Evolutionary conservation across 2,888 invertebrate species (phyloP).

Genomic region (Tipula lateralis): DNA sequence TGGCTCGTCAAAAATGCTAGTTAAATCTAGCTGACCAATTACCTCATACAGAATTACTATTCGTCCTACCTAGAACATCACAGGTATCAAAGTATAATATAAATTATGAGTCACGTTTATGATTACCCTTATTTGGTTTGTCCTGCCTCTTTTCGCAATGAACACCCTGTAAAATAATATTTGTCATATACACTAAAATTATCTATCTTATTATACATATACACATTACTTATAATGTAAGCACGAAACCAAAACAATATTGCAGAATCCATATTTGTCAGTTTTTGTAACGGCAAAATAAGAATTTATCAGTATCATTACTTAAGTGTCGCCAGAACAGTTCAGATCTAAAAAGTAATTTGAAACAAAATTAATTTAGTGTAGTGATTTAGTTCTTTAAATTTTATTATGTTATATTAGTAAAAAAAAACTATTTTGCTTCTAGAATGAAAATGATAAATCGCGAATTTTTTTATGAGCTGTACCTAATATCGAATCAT

Average conservation of each 20-base stretch:
- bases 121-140: not conserved
- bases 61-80: not conserved
- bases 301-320: not conserved
- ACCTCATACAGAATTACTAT: too few species aligned
- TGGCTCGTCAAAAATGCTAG: not conserved
- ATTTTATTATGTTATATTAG: not conserved
- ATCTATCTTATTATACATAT: not conserved
- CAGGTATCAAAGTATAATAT: not conserved
- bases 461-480: slow-evolving; percentile 36
- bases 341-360: not conserved
- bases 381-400: not conserved
- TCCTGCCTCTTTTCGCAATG: not conserved
- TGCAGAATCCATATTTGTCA: not conserved
- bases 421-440: not conserved
- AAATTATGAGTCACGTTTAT: not conserved
- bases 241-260: not conserved
- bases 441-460: slow-evolving; percentile 35
- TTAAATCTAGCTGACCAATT: not conserved
- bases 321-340: not conserved
- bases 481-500: slow-evolving; percentile 36
- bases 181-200: not conserved
- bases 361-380: not conserved
- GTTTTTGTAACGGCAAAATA: not conserved
- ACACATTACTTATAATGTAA: not conserved
- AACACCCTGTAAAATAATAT: not conserved